Evolutionary conservation across 2,113 vertebrate genomes (phyloP).

Genomic region (Pica pica): DNA sequence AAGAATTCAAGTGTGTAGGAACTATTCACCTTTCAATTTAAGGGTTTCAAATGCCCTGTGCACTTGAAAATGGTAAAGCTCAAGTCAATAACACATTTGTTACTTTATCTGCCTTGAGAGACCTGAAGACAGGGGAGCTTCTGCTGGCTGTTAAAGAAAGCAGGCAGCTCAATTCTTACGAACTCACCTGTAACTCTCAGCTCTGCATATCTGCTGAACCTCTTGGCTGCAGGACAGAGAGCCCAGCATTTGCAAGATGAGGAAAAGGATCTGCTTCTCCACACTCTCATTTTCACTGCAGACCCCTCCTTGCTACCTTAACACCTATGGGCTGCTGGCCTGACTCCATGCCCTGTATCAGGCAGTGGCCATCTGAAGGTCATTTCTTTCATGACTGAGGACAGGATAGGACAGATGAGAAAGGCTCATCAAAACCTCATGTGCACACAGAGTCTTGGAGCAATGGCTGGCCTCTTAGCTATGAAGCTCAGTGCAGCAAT

Average conservation of each 20-base stretch:
- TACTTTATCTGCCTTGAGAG: not conserved
- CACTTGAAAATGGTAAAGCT: not conserved
- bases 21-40: not conserved
- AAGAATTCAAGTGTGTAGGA: not conserved
- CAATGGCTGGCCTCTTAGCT: not conserved
- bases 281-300: not conserved
- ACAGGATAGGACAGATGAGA: not conserved
- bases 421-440: not conserved
- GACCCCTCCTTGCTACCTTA: not conserved
- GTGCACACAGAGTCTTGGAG: not conserved
- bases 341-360: not conserved
- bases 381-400: not conserved
- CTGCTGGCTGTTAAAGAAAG: not conserved
- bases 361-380: not conserved
- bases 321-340: not conserved
- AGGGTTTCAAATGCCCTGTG: not conserved
- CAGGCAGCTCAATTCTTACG: not conserved
- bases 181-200: not conserved
- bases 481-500: not conserved
- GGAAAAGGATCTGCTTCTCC: not conserved
- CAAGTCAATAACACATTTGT: not conserved
- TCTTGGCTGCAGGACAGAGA: not conserved
- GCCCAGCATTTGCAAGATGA: not conserved
- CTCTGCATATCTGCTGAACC: not conserved
- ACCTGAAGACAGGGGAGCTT: not conserved